phyloP scores from a whole-genome alignment of 2,888 invertebrate genomes.

The Drepanosiphum platanoidis region DNA sequence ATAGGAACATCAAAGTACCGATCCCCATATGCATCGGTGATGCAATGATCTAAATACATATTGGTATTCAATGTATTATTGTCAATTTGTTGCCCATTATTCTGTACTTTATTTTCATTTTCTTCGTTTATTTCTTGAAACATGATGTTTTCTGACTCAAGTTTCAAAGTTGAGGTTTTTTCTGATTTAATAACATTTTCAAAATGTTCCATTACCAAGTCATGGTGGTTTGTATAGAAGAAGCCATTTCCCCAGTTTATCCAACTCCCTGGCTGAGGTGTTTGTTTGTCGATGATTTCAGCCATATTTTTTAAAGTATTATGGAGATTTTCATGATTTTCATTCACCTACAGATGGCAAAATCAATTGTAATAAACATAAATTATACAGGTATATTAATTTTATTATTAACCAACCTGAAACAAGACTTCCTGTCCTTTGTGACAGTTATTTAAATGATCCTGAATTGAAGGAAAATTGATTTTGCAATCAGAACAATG shows the following conservation, averaged over 20 bases:
- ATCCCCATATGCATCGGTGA: slow-evolving; percentile 54
- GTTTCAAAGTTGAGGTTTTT: background rate
- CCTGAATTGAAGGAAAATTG: slow-evolving; percentile 50
- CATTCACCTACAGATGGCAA: slow-evolving; percentile 25
- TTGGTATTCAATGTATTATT: background rate
- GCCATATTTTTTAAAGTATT: background rate
- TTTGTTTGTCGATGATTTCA: slow-evolving; percentile 2
- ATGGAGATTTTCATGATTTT: slow-evolving; percentile 2
- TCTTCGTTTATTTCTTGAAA: background rate
- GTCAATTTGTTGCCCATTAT: background rate
- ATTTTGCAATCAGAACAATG: slow-evolving; percentile 56
- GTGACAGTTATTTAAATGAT: slow-evolving; percentile 44
- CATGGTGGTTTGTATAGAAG: slow-evolving; percentile 40
- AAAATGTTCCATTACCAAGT: slow-evolving; percentile 15
- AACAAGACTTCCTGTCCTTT: slow-evolving; percentile 56
- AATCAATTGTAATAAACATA: background rate
- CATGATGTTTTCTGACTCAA: background rate
- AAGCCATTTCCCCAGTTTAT: slow-evolving; percentile 53
- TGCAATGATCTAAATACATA: slow-evolving; percentile 48
- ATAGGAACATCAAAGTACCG: slow-evolving; percentile 48
- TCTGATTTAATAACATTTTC: background rate
- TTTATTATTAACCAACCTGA: slow-evolving; percentile 25
- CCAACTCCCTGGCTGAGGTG: slow-evolving; percentile 27
- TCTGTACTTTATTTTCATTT: background rate
- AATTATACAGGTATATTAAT: background rate